Base-by-base conservation (phyloP, 2,888 invertebrate genomes). In the Xestia rhomboidea region DNA sequence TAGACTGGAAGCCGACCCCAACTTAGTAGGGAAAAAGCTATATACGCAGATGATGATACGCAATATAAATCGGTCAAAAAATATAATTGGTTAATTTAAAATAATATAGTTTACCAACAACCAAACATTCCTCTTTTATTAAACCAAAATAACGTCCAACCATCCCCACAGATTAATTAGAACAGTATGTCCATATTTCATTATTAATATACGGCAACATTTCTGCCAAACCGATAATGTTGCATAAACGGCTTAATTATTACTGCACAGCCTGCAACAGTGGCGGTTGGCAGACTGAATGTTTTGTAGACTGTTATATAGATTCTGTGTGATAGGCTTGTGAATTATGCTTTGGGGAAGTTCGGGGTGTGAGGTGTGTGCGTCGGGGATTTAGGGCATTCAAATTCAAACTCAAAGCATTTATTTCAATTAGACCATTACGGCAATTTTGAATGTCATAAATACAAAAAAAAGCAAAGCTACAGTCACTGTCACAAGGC, bases 161-260 rank as follows among this genome's bases (percentile, higher is more conserved):
- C 11, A 66, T 66, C 64, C 51, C 51, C 38, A 74, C 81, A 74
- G 75, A 78, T 76, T 85, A 85, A 83, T 83, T 81, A 82, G 62
- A 85, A 70, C 69, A 75, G 62, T 57, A 2, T 15, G 60, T 30
- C 73, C 67, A 79, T 85, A 79, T 76, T 68, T 83, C 85, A 86
- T 83, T 70, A 77, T 68, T 74, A 83, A 80, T 77, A 83, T 46
- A 70, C 63, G 27, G 54, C 38, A 51, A 57, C 38, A 63, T 73
- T 77, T 73, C 73, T 71, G 83, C 71, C 79, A 75, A 78, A 73
- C 86, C 73, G 73, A 82, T 85, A 85, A 75, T 78, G 73, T 10
- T 38, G 41, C n/a, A 38, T 76, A 66, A 41, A 64, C 51, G 38
- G 44, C 27, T 63, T 72, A 67, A 76, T 73, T 84, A 83, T 67